Evolutionary conservation across 2,113 vertebrate species (phyloP).

Genomic region (Istiophorus platypterus): DNA sequence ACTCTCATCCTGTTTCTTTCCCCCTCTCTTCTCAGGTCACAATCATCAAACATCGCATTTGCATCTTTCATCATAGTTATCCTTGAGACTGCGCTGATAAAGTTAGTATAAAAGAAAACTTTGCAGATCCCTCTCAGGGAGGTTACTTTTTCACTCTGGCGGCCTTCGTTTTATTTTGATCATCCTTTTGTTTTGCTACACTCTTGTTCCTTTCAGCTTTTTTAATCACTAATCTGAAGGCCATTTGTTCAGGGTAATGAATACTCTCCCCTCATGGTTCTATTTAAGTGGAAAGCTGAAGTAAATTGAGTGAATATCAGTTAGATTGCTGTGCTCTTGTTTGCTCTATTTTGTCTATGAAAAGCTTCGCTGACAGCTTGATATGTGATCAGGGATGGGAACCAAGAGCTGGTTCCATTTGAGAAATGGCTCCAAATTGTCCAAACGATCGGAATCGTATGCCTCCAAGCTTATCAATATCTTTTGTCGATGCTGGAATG

Average conservation of each 20-base stretch:
- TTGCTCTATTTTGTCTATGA: constrained; percentile 29
- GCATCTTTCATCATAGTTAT: not conserved
- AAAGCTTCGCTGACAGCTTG: constrained; percentile 19
- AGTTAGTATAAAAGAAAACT: constrained; percentile 17
- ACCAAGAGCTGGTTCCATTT: too few species aligned
- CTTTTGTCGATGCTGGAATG: too few species aligned
- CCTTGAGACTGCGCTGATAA: constrained; percentile 32
- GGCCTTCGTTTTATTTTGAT: constrained; percentile 27
- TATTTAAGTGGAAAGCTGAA: constrained; percentile 35
- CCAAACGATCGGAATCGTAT: too few species aligned
- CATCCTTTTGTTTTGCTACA: constrained; percentile 14
- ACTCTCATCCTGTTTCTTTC: not conserved
- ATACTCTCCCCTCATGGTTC: constrained; percentile 25
- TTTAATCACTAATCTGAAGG: constrained; percentile 50
- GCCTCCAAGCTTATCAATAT: too few species aligned
- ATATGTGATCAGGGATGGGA: too few species aligned
- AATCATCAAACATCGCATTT: constrained; percentile 15
- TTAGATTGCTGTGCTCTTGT: constrained; percentile 30
- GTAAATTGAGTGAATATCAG: constrained; percentile 46
- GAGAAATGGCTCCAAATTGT: too few species aligned
- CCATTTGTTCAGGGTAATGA: constrained; percentile 38
- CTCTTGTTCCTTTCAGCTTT: constrained; percentile 33
- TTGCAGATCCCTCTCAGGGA: not conserved
- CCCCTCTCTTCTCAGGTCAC: not conserved
- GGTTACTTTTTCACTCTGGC: constrained; percentile 25